These are phyloP conservation scores for Carassius auratus DNA, from an alignment of 2,113 vertebrate species.

Conservation along the genomic window DNA sequence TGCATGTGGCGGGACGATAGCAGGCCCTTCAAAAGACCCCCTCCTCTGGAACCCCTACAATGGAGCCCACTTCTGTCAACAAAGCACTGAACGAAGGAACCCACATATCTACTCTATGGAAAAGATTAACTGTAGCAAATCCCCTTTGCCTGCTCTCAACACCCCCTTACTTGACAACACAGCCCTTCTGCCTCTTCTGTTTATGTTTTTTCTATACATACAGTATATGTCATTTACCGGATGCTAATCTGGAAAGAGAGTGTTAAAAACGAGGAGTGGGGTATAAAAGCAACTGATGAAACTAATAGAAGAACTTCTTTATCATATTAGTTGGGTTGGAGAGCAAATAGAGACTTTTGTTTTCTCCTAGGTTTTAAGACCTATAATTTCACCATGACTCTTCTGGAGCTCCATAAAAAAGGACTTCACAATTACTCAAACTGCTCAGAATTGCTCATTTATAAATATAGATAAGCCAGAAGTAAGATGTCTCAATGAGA, in stretches of 20 bases:
- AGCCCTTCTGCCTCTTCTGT: slow-evolving; percentile 36
- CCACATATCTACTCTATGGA: slow-evolving; percentile 86
- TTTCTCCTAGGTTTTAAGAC: not conserved
- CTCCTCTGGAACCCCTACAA: slow-evolving; percentile 83
- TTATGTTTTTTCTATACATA: slow-evolving; percentile 60
- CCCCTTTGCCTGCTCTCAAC: slow-evolving; percentile 78
- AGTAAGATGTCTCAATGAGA: not conserved
- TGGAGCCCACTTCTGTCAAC: slow-evolving; percentile 91
- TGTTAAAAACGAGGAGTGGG: slow-evolving; percentile 78
- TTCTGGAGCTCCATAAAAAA: not conserved
- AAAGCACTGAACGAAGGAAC: slow-evolving; percentile 84
- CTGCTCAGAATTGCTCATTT: not conserved
- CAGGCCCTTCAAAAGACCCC: slow-evolving; percentile 88
- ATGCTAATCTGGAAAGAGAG: slow-evolving; percentile 88
- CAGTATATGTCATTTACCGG: slow-evolving; percentile 86
- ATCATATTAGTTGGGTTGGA: no score
- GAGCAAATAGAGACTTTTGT: not conserved
- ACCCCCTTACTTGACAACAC: not conserved
- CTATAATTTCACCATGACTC: not conserved
- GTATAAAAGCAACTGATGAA: no score
- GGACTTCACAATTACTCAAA: not conserved
- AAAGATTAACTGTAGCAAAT: slow-evolving; percentile 90
- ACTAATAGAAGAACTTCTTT: no score
- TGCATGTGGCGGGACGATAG: slow-evolving; percentile 85
- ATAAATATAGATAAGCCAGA: not conserved